phyloP scores from a whole-genome alignment of 2,888 invertebrate species.

The Griposia aprilina region DNA sequence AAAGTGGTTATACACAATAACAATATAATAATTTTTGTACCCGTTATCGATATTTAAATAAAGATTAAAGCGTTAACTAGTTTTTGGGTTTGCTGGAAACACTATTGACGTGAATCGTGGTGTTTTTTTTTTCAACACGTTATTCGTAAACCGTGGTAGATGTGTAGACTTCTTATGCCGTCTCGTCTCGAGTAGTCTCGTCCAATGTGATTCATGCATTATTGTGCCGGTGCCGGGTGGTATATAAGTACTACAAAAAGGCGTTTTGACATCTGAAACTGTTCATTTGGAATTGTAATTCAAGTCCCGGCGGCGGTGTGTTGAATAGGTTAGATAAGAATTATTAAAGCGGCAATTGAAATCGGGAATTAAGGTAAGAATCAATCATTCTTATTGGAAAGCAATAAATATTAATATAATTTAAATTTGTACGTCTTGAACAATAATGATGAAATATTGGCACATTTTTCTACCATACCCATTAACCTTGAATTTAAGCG shows the following conservation, averaged over 20 bases:
- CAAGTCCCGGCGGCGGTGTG: conserved; percentile 62
- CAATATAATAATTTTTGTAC: background rate
- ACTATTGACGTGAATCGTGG: background rate
- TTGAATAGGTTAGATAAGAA: conserved; percentile 60
- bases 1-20: background rate
- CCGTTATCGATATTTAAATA: conserved; percentile 6
- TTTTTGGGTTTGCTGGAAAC: conserved; percentile 14
- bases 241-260: conserved; percentile 60
- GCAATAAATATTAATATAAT: conserved; percentile 11
- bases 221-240: conserved; percentile 39
- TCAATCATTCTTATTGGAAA: conserved; percentile 6
- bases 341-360: conserved; percentile 55
- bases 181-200: conserved; percentile 26
- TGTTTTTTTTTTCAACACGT: background rate
- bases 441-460: conserved; percentile 62
- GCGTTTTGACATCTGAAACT: conserved; percentile 58
- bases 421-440: background rate
- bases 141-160: background rate
- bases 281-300: conserved; percentile 68
- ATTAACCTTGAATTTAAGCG: conserved; percentile 74
- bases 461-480: conserved; percentile 59
- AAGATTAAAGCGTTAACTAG: conserved; percentile 23
- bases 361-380: conserved; percentile 63
- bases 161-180: conserved; percentile 10
- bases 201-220: conserved; percentile 54